A percentile compares a stretch with the other conserved stretches of the same genome.
Evolutionary conservation across 2,888 invertebrate species (phyloP).

Genomic region (Gymnocheta viridis): DNA sequence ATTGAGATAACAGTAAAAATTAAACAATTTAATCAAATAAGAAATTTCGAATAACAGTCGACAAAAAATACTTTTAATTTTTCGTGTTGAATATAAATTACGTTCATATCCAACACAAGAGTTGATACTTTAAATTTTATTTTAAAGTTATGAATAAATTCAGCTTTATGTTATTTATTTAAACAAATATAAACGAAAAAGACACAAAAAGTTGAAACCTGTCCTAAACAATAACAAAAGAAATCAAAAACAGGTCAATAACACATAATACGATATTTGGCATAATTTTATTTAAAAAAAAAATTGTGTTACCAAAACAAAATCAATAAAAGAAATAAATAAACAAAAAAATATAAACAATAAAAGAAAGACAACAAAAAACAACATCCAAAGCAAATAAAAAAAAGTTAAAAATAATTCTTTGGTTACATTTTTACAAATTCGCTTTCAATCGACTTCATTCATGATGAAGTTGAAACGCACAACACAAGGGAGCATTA

Average conservation of each 20-base stretch:
- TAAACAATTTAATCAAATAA: not conserved
- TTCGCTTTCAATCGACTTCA: constrained; percentile 19
- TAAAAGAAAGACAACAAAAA: not conserved
- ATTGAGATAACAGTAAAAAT: not conserved
- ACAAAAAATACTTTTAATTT: not conserved
- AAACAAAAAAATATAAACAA: constrained; percentile 40
- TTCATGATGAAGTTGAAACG: constrained; percentile 26
- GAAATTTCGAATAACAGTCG: too few relatives aligned
- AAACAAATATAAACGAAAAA: constrained; percentile 9
- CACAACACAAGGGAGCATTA: constrained; percentile 11
- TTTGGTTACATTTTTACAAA: constrained; percentile 43
- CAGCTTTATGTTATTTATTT: not conserved
- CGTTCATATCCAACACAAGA: not conserved
- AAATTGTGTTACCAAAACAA: constrained; percentile 55
- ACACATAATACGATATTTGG: constrained; percentile 47
- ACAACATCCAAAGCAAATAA: not conserved
- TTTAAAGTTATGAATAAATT: not conserved
- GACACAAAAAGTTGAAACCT: not conserved
- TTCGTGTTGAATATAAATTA: not conserved
- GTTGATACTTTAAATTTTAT: not conserved
- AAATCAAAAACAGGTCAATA: constrained; percentile 61
- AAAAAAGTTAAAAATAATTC: not conserved
- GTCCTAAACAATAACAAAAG: constrained; percentile 28
- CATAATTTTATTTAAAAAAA: constrained; percentile 43
- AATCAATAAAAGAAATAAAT: constrained; percentile 14